phyloP scores from a whole-genome alignment of 2,888 invertebrate species.

The Tachina grossa region DNA sequence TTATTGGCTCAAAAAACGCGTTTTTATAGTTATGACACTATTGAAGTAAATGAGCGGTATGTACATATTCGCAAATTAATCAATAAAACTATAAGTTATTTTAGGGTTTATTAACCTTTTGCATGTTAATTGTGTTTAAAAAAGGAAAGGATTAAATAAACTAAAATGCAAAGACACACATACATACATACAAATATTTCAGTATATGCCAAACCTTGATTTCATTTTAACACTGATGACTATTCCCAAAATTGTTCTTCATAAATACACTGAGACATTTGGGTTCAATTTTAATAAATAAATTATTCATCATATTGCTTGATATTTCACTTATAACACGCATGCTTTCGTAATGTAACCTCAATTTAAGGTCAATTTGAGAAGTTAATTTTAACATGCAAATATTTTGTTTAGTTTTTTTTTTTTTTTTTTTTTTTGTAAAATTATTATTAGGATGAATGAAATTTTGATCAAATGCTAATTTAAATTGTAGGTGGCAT shows the following conservation, averaged over 20 bases:
- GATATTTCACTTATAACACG: no score
- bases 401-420: neutral
- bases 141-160: neutral
- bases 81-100: neutral
- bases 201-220: no score
- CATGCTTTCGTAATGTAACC: neutral
- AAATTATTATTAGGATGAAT: neutral
- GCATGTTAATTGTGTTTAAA: neutral
- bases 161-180: no score
- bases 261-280: no score
- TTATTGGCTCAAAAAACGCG: no score
- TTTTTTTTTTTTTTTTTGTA: no score
- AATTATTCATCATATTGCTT: no score
- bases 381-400: conserved; percentile 36
- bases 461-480: neutral
- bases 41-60: neutral
- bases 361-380: conserved; percentile 5
- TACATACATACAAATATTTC: no score
- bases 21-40: neutral
- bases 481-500: conserved; percentile 33
- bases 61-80: neutral
- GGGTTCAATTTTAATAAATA: no score
- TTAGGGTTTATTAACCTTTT: neutral
- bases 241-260: no score
- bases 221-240: no score